Evolutionary conservation across 2,797 vertebrate species (phyloP).

Genomic region (Aeoliscus strigatus): DNA sequence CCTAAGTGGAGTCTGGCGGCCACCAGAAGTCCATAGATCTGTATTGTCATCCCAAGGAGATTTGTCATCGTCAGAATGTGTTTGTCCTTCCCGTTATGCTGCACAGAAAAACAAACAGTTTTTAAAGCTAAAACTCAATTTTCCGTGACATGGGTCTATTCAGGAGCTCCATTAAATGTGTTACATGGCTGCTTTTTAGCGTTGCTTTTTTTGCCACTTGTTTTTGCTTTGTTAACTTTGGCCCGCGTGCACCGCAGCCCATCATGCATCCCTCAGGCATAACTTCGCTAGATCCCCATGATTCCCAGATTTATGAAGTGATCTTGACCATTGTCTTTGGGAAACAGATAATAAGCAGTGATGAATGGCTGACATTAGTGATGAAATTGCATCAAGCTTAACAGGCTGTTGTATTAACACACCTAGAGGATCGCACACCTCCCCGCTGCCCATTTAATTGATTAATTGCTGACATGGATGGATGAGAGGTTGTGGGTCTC

Average conservation of each 20-base stretch:
- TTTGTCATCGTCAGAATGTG: neutral
- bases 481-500: constrained; percentile 66
- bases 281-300: constrained; percentile 47
- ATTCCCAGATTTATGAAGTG: constrained; percentile 63
- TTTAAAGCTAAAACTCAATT: neutral
- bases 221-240: constrained; percentile 30
- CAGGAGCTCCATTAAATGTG: constrained; percentile 2
- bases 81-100: constrained; percentile 5
- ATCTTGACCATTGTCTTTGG: constrained; percentile 70
- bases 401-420: constrained; percentile 71
- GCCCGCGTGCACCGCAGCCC: constrained; percentile 21
- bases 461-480: constrained; percentile 73
- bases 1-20: neutral
- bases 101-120: neutral
- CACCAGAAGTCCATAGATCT: constrained; percentile 2
- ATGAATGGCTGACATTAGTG: constrained; percentile 72
- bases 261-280: constrained; percentile 49
- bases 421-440: constrained; percentile 58
- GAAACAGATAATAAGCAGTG: constrained; percentile 67
- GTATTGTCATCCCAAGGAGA: constrained; percentile 5
- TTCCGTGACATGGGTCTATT: constrained; percentile 2
- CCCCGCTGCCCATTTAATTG: constrained; percentile 67
- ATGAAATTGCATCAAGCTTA: constrained; percentile 73
- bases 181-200: constrained; percentile 5
- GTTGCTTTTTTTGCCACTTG: constrained; percentile 9